A percentile compares a stretch with the other conserved stretches of the same genome.
Evolutionary conservation across 1,140 invertebrate genomes (phyloP).

Genomic region (Drosophila kurseongensis): DNA sequence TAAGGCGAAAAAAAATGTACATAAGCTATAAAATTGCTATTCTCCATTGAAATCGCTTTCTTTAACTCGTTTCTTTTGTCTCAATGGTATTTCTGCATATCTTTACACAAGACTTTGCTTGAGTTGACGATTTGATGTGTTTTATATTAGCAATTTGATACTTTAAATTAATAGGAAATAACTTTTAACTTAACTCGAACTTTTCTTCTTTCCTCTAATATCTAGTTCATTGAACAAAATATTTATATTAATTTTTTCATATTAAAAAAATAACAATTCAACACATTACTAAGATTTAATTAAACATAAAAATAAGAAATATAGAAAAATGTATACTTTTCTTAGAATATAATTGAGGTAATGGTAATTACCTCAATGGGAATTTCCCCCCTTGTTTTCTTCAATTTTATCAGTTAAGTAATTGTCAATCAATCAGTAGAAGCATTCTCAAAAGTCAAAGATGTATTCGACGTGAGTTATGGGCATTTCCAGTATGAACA

Average conservation of each 20-base stretch:
- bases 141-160: neutral
- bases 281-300: too few relatives aligned
- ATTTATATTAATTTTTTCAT: too few relatives aligned
- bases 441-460: slow-evolving; percentile 37
- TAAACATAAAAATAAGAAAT: too few relatives aligned
- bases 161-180: neutral
- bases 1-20: slow-evolving; percentile 37
- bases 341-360: slow-evolving; percentile 1
- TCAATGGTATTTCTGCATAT: slow-evolving; percentile 27
- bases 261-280: too few relatives aligned
- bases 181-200: neutral
- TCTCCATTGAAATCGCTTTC: slow-evolving; percentile 54
- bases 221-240: too few relatives aligned
- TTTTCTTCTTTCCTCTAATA: too few relatives aligned
- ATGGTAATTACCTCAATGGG: slow-evolving; percentile 15
- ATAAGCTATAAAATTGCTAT: slow-evolving; percentile 57
- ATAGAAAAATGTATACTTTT: neutral
- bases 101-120: slow-evolving; percentile 25
- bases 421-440: slow-evolving; percentile 39
- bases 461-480: slow-evolving; percentile 23
- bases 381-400: slow-evolving; percentile 1
- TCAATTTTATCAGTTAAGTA: slow-evolving; percentile 28
- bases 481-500: slow-evolving; percentile 25
- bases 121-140: slow-evolving; percentile 5
- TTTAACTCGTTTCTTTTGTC: slow-evolving; percentile 38